A percentile compares a stretch with the other conserved stretches of the same genome.
Evolutionary conservation across 2,888 invertebrate genomes (phyloP).

Genomic region (Catocala nupta): DNA sequence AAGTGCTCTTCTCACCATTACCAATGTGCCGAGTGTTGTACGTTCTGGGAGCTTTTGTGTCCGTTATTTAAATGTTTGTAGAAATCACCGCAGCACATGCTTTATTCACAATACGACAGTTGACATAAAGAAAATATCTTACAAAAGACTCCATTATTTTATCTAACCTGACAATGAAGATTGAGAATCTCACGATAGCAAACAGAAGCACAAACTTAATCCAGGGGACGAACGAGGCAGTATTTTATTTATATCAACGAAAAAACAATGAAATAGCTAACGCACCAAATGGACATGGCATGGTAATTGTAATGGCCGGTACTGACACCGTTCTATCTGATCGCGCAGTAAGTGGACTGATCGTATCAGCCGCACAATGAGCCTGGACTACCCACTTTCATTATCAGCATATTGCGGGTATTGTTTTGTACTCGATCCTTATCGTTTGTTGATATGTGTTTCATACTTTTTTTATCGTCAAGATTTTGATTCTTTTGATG

Average conservation of each 20-base stretch:
- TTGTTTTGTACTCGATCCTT: conserved; percentile 49
- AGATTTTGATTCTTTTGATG: neutral
- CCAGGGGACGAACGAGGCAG: no score
- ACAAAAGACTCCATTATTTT: no score
- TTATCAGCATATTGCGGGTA: conserved; percentile 44
- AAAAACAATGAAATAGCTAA: conserved; percentile 29
- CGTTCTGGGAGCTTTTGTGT: no score
- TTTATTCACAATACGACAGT: no score
- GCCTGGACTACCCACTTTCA: conserved; percentile 40
- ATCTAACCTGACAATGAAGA: no score
- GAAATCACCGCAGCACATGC: no score
- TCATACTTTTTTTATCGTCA: conserved; percentile 28
- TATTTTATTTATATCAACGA: neutral
- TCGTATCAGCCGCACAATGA: conserved; percentile 59
- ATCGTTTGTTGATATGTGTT: conserved; percentile 49
- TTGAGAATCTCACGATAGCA: no score
- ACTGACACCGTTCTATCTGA: conserved; percentile 54
- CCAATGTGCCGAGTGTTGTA: no score
- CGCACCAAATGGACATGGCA: conserved; percentile 43
- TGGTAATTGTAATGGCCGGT: conserved; percentile 56
- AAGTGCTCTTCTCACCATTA: no score
- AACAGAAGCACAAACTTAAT: no score
- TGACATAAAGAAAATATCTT: no score
- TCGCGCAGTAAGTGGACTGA: conserved; percentile 46
- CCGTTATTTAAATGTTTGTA: no score